Evolutionary conservation across 2,113 vertebrate genomes (phyloP), one percentile per base, ranked within the genome.

Genomic region (Thamnaconus septentrionalis): DNA sequence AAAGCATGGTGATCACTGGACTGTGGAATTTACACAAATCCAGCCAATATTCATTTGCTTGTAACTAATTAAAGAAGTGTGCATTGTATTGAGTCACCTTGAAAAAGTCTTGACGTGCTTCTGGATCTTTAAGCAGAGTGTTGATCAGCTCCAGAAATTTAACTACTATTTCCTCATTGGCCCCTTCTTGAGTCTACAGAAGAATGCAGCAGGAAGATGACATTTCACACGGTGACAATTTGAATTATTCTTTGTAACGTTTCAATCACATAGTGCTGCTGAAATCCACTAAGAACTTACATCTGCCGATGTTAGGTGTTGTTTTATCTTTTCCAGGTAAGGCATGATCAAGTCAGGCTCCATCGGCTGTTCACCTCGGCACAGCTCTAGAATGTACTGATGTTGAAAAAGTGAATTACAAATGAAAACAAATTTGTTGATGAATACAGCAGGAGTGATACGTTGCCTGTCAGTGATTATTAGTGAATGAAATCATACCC

Each of bases 381-480:
- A 90, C 75, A 90, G 64, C 65, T 91, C 87, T 31, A 91, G 72
- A 63, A 91, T 85, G 60, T 82, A 89, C 90, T 91, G 69, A 61
- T 43, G 12, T 42, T 8, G 39, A n/a, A 6, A 40, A 59, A 61
- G 46, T 45, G 58, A 46, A 51, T 11, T 4, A 49, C 10, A 10
- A 8, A 49, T 4, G n/a, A 49, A 12, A 8, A 11, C n/a, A 52
- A 31, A 46, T 41, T 7, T 41, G 8, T 31, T 7, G 1, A 11
- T 11, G 8, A 11, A 2, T 4, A 0, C 53, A 3, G 49, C 18
- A 64, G 12, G 41, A 7, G 4, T 40, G 4, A 10, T 43, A 18
- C 18, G n/a, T 7, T 40, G 7, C 6, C 42, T 56, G 12, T 40
- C 1, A 31, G 18, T 31, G 18, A 31, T 31, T 31, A 31, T 31